phyloP scores from a whole-genome alignment of 2,888 invertebrate species.

The Cryptus viduatorius region DNA sequence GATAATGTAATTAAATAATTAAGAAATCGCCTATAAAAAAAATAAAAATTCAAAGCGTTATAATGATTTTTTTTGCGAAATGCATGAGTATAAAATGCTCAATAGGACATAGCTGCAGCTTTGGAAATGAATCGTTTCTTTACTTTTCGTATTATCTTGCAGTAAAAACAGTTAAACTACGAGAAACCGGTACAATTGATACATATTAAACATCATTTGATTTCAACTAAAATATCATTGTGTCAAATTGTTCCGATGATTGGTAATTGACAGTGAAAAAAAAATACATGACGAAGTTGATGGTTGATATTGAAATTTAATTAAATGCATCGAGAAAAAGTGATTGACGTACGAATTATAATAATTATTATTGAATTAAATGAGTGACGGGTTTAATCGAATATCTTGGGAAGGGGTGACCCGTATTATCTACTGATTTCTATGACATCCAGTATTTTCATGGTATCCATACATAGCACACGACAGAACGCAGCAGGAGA shows the following conservation, averaged over 20 bases:
- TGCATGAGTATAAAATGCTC: neutral
- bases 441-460: neutral
- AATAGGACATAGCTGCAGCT: neutral
- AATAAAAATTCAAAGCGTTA: neutral
- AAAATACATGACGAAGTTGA: too few relatives aligned
- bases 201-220: too few relatives aligned
- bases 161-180: too few relatives aligned
- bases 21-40: neutral
- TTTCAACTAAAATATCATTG: too few relatives aligned
- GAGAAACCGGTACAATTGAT: too few relatives aligned
- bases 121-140: neutral
- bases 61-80: neutral
- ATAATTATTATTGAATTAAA: neutral
- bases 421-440: slow-evolving; percentile 9
- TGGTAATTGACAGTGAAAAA: neutral
- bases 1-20: neutral
- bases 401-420: slow-evolving; percentile 9
- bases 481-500: slow-evolving; percentile 39
- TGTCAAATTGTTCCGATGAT: too few relatives aligned
- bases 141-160: neutral
- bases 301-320: neutral
- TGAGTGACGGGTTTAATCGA: neutral
- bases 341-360: neutral
- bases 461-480: slow-evolving; percentile 16
- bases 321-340: neutral